These are phyloP conservation scores for Chelmon rostratus DNA, from an alignment of 2,797 vertebrate genomes.

Conservation along the genomic window DNA sequence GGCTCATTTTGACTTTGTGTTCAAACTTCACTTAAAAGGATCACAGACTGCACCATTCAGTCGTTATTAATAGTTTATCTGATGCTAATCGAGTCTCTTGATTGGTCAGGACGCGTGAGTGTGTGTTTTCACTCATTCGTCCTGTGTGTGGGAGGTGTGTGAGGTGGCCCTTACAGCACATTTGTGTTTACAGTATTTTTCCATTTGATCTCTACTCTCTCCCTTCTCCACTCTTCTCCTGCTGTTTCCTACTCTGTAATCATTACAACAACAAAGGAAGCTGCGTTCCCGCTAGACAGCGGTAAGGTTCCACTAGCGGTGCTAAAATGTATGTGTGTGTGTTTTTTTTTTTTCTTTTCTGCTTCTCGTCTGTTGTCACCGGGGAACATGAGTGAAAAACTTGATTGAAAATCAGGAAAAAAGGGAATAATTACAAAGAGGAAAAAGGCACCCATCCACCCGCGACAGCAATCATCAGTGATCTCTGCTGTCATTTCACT, in stretches of 20 bases:
- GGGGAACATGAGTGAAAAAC: slow-evolving; percentile 68
- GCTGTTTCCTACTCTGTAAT: slow-evolving; percentile 73
- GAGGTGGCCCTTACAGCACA: slow-evolving; percentile 59
- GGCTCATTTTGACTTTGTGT: slow-evolving; percentile 33
- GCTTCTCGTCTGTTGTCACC: slow-evolving; percentile 61
- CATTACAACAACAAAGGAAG: slow-evolving; percentile 77
- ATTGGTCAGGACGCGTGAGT: slow-evolving; percentile 32
- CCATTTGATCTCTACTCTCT: slow-evolving; percentile 73
- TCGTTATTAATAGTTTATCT: slow-evolving; percentile 38
- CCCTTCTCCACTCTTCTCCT: slow-evolving; percentile 43
- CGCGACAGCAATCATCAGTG: slow-evolving; percentile 75
- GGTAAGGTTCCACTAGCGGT: slow-evolving; percentile 67
- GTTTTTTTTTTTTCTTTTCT: slow-evolving; percentile 11
- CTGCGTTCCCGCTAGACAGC: slow-evolving; percentile 54
- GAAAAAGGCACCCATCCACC: slow-evolving; percentile 71
- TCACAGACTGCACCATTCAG: slow-evolving; percentile 23
- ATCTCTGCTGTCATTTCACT: slow-evolving; percentile 79
- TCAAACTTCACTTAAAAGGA: slow-evolving; percentile 38
- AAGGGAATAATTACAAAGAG: slow-evolving; percentile 79
- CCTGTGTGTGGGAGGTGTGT: slow-evolving; percentile 46
- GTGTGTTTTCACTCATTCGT: slow-evolving; percentile 47
- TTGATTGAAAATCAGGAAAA: slow-evolving; percentile 79
- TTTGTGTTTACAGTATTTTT: slow-evolving; percentile 67
- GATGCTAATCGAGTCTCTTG: slow-evolving; percentile 30
- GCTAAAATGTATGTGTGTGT: slow-evolving; percentile 53